Conservation (phyloP, 2,888 invertebrate genomes). For the Fragum fragum region DNA sequence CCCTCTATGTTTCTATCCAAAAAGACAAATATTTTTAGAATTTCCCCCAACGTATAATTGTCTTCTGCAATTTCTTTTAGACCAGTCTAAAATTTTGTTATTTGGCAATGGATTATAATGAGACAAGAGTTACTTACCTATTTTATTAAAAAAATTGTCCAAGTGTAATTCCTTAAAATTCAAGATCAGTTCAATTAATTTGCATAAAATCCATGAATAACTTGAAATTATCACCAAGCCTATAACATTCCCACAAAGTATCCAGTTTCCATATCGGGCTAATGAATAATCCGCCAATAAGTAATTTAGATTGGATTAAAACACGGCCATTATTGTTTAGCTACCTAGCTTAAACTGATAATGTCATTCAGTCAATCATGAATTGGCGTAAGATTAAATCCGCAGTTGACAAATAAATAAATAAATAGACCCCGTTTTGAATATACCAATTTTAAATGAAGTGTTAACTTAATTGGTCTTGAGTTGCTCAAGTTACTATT, state of each 20-base stretch:
- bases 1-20: too few species aligned
- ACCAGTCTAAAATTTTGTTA: too few species aligned
- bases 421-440: not conserved
- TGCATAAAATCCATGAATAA: constrained; percentile 27
- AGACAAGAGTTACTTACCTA: too few species aligned
- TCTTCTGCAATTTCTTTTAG: too few species aligned
- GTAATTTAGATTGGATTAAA: constrained; percentile 15
- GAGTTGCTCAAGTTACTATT: too few species aligned
- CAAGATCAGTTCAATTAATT: too few species aligned
- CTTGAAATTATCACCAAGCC: not conserved
- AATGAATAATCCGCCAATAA: constrained; percentile 17
- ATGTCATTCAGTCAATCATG: constrained; percentile 13
- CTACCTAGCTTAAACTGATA: not conserved
- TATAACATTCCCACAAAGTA: constrained; percentile 18
- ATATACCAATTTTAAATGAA: not conserved
- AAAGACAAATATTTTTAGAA: too few species aligned
- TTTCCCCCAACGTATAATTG: too few species aligned
- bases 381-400: not conserved
- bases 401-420: not conserved
- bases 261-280: constrained; percentile 19
- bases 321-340: constrained; percentile 12
- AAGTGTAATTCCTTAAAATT: too few species aligned
- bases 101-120: too few species aligned
- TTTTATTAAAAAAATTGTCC: too few species aligned
- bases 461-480: too few species aligned